Evolutionary conservation across 2,888 invertebrate genomes (phyloP), one percentile per base, ranked within the genome.

Genomic region (Geotrupes spiniger): DNA sequence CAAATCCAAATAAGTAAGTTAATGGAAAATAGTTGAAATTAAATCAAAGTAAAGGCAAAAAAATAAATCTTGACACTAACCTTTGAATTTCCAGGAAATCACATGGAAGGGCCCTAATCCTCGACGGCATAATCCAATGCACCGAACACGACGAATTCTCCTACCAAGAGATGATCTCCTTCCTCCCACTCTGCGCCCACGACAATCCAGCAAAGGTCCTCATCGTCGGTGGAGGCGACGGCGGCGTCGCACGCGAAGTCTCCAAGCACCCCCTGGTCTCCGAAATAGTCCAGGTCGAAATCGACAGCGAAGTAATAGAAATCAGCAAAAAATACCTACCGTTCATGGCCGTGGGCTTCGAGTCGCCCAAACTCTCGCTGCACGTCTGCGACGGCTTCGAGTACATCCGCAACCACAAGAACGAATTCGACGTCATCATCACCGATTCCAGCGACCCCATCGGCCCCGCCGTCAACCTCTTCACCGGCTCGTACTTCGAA

Each of bases 361-460:
- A 83, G 1, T 85, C 86, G 66, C 83, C 88, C 0, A 97, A 96
- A 72, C 72, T 98, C 12, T 83, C 79, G 0, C 74, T 99, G 1
- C 48, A 65, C 29, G 61, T 96, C 31, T 90, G 90, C 0, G 98
- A 99, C 72, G 99, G 99, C 0, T 94, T 95, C 68, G 88, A 94
- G 60, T 99, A 91, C 71, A 88, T 99, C 83, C 87, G 88, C 63
- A 81, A 87, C 42, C 89, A 95, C 67, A 78, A 79, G 47, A 79
- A 83, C 29, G 85, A 90, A 72, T 99, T 93, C 71, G 99, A 99
- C 74, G 92, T 99, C 33, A 95, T 99, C 56, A 96, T 99, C 46
- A 99, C 98, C 0, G 99, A 99, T 71, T 96, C 96, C 55, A 95
- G 96, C 29, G 99, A 99, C 76, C 98, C 98, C 0, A 81, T 97